phyloP scores from a whole-genome alignment of 2,797 vertebrate genomes.

The Acrossocheilus fasciatus region DNA sequence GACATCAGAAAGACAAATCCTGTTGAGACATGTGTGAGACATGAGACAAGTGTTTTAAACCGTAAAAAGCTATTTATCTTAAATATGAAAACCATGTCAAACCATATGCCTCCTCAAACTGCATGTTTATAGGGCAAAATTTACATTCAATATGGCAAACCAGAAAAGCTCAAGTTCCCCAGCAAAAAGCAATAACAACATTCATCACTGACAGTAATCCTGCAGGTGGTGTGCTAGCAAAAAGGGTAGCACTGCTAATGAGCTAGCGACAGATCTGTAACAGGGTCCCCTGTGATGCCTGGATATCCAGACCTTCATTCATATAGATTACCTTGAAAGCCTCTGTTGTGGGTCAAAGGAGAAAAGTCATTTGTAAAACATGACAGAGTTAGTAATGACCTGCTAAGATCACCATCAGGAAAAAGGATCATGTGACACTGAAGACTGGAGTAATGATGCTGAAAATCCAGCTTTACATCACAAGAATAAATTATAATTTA shows the following conservation, averaged over 20 bases:
- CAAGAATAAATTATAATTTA: neutral
- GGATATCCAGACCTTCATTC: conserved; percentile 29
- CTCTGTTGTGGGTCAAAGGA: conserved; percentile 37
- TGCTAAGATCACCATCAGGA: neutral
- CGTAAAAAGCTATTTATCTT: neutral
- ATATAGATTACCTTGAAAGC: conserved; percentile 29
- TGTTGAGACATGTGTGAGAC: neutral
- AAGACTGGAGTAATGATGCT: neutral
- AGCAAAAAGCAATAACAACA: conserved; percentile 43
- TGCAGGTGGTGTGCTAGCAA: conserved; percentile 30
- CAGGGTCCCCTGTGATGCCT: conserved; percentile 14
- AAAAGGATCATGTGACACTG: neutral
- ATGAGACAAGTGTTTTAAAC: neutral
- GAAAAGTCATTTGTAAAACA: conserved; percentile 34
- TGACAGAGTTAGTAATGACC: conserved; percentile 42
- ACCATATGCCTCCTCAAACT: neutral
- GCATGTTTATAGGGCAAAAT: neutral
- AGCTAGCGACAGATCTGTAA: conserved; percentile 24
- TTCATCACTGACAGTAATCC: conserved; percentile 42
- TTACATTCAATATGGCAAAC: neutral
- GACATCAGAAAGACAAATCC: neutral
- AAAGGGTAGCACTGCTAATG: conserved; percentile 33
- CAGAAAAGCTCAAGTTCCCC: neutral
- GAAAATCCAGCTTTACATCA: neutral
- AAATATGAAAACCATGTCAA: neutral